Evolutionary conservation across 2,797 vertebrate species (phyloP).

Genomic region (Sarcoramphus papa): DNA sequence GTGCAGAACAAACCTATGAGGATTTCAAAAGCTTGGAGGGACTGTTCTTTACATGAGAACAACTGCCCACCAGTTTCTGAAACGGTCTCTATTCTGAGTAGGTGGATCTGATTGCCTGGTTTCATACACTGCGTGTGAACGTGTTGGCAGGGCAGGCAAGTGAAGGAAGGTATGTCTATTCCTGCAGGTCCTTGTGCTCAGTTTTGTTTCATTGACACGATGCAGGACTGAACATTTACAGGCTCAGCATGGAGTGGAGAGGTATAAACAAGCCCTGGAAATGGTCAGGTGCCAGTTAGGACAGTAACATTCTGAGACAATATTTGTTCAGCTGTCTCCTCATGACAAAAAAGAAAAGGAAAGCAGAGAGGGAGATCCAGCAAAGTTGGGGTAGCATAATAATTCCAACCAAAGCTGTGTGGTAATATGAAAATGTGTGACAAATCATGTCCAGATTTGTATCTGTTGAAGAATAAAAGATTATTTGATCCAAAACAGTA

Average conservation of each 20-base stretch:
- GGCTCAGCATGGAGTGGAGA: constrained; percentile 4
- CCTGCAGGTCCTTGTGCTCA: not conserved
- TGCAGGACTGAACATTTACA: not conserved
- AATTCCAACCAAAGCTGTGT: constrained; percentile 9
- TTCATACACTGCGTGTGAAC: not conserved
- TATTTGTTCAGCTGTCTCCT: constrained; percentile 70
- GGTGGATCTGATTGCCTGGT: not conserved
- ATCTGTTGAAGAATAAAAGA: not conserved
- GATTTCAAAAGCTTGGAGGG: not conserved
- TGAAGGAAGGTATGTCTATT: not conserved
- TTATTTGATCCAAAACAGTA: not conserved
- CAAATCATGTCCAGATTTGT: constrained; percentile 3
- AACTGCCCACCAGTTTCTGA: not conserved
- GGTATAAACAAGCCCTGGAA: constrained; percentile 21
- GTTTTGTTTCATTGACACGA: not conserved
- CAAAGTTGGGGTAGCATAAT: not conserved
- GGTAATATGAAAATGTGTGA: not conserved
- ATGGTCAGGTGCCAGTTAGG: constrained; percentile 44
- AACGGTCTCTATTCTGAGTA: not conserved
- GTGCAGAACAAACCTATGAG: not conserved
- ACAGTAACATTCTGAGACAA: constrained; percentile 62
- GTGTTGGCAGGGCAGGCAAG: not conserved
- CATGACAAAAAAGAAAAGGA: not conserved
- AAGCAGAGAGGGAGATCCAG: constrained; percentile 20
- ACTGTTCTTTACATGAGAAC: not conserved